Base-by-base conservation (phyloP, 2,888 invertebrate genomes). In the Anoplius nigerrimus region DNA sequence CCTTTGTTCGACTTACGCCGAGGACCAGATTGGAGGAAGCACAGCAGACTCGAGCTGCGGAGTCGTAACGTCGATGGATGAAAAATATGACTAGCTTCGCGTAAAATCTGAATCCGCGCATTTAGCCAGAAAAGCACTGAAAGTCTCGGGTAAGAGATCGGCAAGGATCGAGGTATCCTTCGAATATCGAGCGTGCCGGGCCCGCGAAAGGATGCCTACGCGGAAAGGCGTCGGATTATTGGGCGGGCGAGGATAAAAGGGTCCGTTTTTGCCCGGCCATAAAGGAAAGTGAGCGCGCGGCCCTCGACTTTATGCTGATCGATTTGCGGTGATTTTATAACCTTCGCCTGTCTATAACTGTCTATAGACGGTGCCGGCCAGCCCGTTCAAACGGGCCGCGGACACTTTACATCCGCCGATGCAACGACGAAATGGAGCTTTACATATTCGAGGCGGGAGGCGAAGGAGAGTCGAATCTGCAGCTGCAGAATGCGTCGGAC, bases 251-350 rank as follows among this genome's bases (percentile, higher is more conserved):
- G 83, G 79, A 83, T 84, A 82, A 84, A 84, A 79, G 83, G 81
- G 75, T 69, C 63, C 77, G 74, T 69, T 65, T 72, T 72, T 65
- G 56, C 77, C 72, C 80, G 79, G 70, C 84, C 85, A 82, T 86
- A 86, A 86, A 86, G 76, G 78, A 78, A 80, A 82, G 79, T 81
- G 80, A 74, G 81, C 74, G 82, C 74, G 82, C 80, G 80, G 79
- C 80, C 48, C 73, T 72, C 83, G 81, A n/a, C 78, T 86, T 87
- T 87, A 84, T 81, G 80, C 84, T 87, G 86, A 87, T 87, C 86
- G 86, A 87, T 87, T 87, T 87, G 87, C 80, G 82, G 84, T 86
- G 86, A 87, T 87, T 87, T 87, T 87, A 87, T 83, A 86, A 84
- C 86, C 48, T 84, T 82, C 69, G 82, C 76, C 82, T 80, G 82